Percentiles rank a stretch among this genome's conserved stretches.
phyloP scores from a whole-genome alignment of 2,888 invertebrate species.

The Meandrusa payeni region DNA sequence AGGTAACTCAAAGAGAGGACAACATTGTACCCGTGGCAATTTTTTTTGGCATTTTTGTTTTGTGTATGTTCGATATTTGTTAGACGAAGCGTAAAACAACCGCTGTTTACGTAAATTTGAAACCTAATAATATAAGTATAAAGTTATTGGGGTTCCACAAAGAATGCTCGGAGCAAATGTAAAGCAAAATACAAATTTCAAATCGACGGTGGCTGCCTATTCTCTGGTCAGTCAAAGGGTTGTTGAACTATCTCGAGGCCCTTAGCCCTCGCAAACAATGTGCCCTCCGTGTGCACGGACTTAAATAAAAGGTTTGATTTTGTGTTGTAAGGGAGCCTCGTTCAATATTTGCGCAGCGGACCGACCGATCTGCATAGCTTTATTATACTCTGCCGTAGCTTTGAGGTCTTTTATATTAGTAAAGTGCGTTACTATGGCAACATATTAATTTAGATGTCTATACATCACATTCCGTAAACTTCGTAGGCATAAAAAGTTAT shows the following conservation, averaged over 20 bases:
- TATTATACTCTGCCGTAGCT: constrained; percentile 43
- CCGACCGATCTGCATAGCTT: constrained; percentile 72
- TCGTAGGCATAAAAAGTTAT: too few species aligned
- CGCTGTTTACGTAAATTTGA: too few species aligned
- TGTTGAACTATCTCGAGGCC: constrained; percentile 69
- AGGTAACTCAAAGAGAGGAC: too few species aligned
- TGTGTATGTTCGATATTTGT: too few species aligned
- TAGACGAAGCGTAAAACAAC: too few species aligned
- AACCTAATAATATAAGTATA: too few species aligned
- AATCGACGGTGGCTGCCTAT: constrained; percentile 54
- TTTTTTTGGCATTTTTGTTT: too few species aligned
- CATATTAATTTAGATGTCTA: constrained; percentile 7
- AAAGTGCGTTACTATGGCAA: not conserved
- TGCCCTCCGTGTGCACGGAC: constrained; percentile 65
- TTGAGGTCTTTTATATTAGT: constrained; percentile 33
- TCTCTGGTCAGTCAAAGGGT: constrained; percentile 73
- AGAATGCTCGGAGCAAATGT: constrained; percentile 16
- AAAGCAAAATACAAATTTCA: constrained; percentile 48
- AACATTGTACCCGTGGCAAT: too few species aligned
- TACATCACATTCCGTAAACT: too few species aligned
- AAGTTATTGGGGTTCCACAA: not conserved
- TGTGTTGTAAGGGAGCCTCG: constrained; percentile 72
- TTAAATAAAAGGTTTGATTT: constrained; percentile 82
- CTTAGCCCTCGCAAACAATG: constrained; percentile 54
- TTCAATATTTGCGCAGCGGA: constrained; percentile 70